Conservation (phyloP, 92 coral and sea anemone species). For the Actinernus sp. region DNA sequence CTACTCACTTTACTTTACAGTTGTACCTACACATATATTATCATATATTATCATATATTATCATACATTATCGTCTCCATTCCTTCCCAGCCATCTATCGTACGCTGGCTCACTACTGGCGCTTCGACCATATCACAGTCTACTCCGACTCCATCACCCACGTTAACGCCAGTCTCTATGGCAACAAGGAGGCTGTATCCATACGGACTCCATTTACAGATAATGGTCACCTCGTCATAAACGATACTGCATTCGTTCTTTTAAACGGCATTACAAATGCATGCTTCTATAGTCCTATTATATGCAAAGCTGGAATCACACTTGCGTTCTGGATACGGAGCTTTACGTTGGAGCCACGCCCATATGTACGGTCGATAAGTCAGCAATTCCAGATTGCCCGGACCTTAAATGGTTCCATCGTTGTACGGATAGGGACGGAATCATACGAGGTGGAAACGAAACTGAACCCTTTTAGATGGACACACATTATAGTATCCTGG, state of each 20-base stretch:
- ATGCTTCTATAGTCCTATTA: constrained; percentile 6
- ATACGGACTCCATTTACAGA: neutral
- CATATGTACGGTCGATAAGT: constrained; percentile 1
- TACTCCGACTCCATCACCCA: constrained; percentile 34
- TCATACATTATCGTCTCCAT: too few relatives aligned
- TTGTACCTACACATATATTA: too few relatives aligned
- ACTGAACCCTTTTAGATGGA: constrained; percentile 3
- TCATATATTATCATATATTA: too few relatives aligned
- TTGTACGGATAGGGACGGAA: neutral
- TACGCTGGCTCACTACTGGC: constrained; percentile 53
- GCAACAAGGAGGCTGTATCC: constrained; percentile 18
- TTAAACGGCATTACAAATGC: constrained; percentile 3
- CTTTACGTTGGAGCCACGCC: neutral
- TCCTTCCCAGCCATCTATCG: constrained; percentile 29
- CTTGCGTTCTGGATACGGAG: constrained; percentile 21
- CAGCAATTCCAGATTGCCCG: constrained; percentile 1
- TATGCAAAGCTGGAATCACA: constrained; percentile 17
- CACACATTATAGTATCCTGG: constrained; percentile 45
- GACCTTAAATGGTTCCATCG: neutral
- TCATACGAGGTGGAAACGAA: neutral
- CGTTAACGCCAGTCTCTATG: constrained; percentile 9
- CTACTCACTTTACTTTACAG: too few relatives aligned
- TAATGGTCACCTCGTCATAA: constrained; percentile 15
- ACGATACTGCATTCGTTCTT: neutral
- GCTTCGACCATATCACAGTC: constrained; percentile 19